Evolutionary conservation across 2,888 invertebrate genomes (phyloP), one percentile per base, ranked within the genome.

Genomic region (Amphimallon solstitiale): DNA sequence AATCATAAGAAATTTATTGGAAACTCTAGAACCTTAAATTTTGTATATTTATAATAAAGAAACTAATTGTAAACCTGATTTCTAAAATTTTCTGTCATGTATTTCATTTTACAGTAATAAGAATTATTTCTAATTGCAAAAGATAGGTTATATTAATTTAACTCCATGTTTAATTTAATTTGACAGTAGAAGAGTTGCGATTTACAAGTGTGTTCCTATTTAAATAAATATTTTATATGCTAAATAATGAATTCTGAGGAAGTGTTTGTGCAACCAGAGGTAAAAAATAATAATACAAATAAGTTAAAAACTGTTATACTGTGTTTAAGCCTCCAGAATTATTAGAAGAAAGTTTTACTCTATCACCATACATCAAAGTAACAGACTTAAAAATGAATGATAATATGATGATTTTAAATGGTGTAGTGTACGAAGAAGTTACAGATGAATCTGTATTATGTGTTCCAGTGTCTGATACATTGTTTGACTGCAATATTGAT

Each of bases 401-500:
- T 29, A 62, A 62, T 29, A 59, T 66, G 62, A 66, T 66, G 66
- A 54, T 66, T 37, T 52, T 66, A 35, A 52, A 66, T 54, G 59
- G 52, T 37, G 54, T 62, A 45, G 45, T 45, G 7, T 66, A 62
- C 5, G 49, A 66, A 34, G 65, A 61, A 40, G 60, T 51, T 54
- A 60, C 45, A 37, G 48, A 61, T 34, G 66, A 66, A 56, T 46
- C 56, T 29, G 66, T 66, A 10, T 56, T 66, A 38, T 66, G 66
- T 43, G 66, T 66, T 43, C 66, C 66, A 12, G 56, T 66, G 12
- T 23, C 66, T 12, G 66, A 66, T 54, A 54, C 63, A 29, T 38
- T 66, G 35, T 66, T 66, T 45, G 66, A 66, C 48, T 66, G 63
- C 21, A 66, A 56, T 38, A 66, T 66, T 29, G 66, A 66, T 14